Conservation (phyloP, 1,140 invertebrate species). For the Heliothis subflexa region DNA sequence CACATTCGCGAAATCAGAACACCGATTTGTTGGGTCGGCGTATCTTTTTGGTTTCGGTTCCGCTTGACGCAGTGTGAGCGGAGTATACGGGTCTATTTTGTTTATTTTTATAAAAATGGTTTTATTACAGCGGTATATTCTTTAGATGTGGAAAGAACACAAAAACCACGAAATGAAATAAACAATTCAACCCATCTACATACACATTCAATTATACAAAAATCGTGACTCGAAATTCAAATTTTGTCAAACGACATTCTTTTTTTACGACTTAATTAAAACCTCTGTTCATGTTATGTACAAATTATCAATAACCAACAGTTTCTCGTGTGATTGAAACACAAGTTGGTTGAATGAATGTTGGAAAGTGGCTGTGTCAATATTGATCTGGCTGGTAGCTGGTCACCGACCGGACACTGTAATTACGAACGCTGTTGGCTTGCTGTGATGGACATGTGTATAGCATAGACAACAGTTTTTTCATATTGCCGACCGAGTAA, state of each 20-base stretch:
- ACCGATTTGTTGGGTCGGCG: too few species aligned
- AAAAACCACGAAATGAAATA: conserved; percentile 22
- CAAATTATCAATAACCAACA: conserved; percentile 46
- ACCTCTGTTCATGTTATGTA: conserved; percentile 31
- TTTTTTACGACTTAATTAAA: conserved; percentile 34
- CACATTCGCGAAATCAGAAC: too few species aligned
- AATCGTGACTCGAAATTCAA: conserved; percentile 30
- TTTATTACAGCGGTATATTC: conserved; percentile 18
- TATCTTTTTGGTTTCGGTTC: too few species aligned
- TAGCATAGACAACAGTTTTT: conserved; percentile 8
- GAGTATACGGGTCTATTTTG: too few species aligned
- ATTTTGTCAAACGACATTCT: conserved; percentile 21
- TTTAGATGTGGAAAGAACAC: not conserved
- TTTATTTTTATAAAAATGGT: not conserved
- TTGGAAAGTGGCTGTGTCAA: conserved; percentile 60
- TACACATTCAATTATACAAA: conserved; percentile 17
- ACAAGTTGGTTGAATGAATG: conserved; percentile 45
- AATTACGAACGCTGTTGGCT: conserved; percentile 30
- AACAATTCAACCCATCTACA: conserved; percentile 22
- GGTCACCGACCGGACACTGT: conserved; percentile 35
- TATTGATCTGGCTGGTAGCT: conserved; percentile 53
- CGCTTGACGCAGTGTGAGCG: too few species aligned
- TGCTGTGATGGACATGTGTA: conserved; percentile 4
- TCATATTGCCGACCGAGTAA: conserved; percentile 25
- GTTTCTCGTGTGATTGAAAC: conserved; percentile 46